Base-by-base conservation (phyloP, 2,797 vertebrate genomes). In the Enteromius mattozi region DNA sequence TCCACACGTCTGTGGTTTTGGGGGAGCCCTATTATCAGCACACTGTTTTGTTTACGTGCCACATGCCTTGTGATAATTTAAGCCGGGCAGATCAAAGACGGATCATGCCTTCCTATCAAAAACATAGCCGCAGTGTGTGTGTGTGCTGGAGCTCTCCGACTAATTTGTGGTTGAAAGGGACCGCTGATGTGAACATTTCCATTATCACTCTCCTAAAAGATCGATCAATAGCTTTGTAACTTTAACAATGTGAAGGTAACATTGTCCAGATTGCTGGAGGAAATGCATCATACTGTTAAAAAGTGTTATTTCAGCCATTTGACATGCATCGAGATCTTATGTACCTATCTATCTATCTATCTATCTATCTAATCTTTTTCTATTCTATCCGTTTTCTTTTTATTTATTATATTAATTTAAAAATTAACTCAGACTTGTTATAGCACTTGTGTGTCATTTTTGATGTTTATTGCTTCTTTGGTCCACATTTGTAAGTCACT, bases 1-100 rank as follows among this genome's bases (percentile, higher is more conserved):
- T 89, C 90, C 90, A 82, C 91, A 89, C 30, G 17, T 78, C 47
- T 14, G 70, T 86, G 91, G 56, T 76, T 90, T 77, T 51, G 59
- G 78, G 80, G 72, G 54, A 24, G 78, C 7, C 79, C 74, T 83
- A 87, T 89, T 91, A 89, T 83, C 88, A 87, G 83, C 42, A 77
- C 61, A 82, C 85, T 85, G 88, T 87, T 81, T 71, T 91, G 84
- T 90, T 88, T 90, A 86, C 45, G 56, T 78, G 66, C 70, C 71
- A 83, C 65, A 78, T 87, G 72, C 59, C 72, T 89, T 75, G 71
- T 89, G 85, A 82, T 66, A 61, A 69, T 71, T 40, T 47, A 76
- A 37, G 33, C 45, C 4, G n/a, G 47, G 5, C 69, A 70, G 30
- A 79, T 76, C 78, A 49, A 81, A 77, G 78, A 45, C 54, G 1